Evolutionary conservation across 2,113 vertebrate genomes (phyloP).

Genomic region (Indicator maculatus): DNA sequence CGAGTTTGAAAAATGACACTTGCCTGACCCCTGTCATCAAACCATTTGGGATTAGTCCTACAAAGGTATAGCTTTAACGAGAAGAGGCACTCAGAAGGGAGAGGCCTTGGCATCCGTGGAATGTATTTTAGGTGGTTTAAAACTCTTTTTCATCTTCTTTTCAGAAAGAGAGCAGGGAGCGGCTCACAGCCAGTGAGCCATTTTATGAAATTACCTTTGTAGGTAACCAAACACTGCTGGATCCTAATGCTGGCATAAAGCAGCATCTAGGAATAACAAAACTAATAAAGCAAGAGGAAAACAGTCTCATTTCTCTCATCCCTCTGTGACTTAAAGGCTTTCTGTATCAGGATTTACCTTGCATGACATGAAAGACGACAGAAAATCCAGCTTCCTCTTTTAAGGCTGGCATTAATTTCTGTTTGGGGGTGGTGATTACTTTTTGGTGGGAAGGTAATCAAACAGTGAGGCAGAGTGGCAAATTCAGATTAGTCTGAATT

Average conservation of each 20-base stretch:
- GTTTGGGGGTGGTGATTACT: background rate
- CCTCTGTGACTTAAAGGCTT: background rate
- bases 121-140: conserved; percentile 28
- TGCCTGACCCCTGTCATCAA: conserved; percentile 72
- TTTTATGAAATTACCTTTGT: conserved; percentile 52
- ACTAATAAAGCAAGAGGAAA: background rate
- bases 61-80: conserved; percentile 65
- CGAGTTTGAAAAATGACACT: conserved; percentile 78
- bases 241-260: conserved; percentile 8
- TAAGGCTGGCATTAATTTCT: background rate
- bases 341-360: background rate
- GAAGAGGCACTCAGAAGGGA: conserved; percentile 48
- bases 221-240: conserved; percentile 35
- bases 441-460: background rate
- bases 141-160: conserved; percentile 39
- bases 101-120: conserved; percentile 41
- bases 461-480: background rate
- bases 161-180: conserved; percentile 41
- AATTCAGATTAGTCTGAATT: background rate
- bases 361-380: background rate
- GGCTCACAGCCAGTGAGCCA: background rate
- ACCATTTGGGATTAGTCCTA: conserved; percentile 71
- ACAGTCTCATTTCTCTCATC: background rate
- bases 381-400: background rate
- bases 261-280: conserved; percentile 20